phyloP scores from a whole-genome alignment of 2,888 invertebrate genomes.

The Synanthedon myopaeformis region DNA sequence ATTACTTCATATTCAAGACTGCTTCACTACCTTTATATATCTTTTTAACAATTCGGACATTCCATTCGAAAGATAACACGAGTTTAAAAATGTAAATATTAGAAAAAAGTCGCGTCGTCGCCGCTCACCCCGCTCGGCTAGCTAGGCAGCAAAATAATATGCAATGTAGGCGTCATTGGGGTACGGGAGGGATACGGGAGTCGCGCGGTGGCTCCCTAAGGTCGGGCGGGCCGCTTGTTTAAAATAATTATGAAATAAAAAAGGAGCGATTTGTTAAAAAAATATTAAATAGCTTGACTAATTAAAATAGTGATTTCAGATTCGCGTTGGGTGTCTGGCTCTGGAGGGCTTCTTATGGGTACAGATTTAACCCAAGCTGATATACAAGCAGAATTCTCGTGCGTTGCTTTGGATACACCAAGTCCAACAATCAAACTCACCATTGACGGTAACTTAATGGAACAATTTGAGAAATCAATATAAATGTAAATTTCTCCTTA shows the following conservation, averaged over 20 bases:
- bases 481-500: neutral
- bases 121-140: no score
- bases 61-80: no score
- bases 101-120: no score
- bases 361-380: conserved; percentile 55
- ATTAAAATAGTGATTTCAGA: conserved; percentile 23
- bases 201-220: no score
- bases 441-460: conserved; percentile 44
- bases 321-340: conserved; percentile 54
- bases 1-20: no score
- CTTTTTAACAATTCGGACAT: no score
- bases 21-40: no score
- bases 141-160: no score
- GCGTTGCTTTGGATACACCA: conserved; percentile 45
- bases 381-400: conserved; percentile 56
- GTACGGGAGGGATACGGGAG: no score
- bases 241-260: neutral
- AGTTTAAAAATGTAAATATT: no score
- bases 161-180: no score
- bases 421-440: conserved; percentile 48
- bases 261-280: neutral
- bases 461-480: neutral
- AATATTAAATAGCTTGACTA: conserved; percentile 2
- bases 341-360: conserved; percentile 47
- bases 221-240: no score